A percentile compares a stretch with the other conserved stretches of the same genome.
Evolutionary conservation across 1,140 invertebrate species (phyloP).

Genomic region (Macrotrachela quadricornifera): DNA sequence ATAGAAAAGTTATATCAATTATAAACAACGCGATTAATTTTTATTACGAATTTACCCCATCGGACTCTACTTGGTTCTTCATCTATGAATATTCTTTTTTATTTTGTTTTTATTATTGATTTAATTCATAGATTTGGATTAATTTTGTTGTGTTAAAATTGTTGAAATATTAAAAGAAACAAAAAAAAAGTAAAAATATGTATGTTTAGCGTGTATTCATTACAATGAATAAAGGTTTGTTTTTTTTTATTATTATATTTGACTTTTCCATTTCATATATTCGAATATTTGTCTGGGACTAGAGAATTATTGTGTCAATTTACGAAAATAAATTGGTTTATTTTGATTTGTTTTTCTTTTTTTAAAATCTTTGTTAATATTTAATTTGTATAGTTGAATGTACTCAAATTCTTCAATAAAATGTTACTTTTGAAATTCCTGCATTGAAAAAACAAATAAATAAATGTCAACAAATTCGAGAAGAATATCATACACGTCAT

Average conservation of each 20-base stretch:
- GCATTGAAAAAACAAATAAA: conserved; percentile 64
- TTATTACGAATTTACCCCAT: too few relatives aligned
- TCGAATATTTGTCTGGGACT: conserved; percentile 42
- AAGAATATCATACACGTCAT: too few relatives aligned
- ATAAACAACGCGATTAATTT: too few relatives aligned
- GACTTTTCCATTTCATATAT: conserved; percentile 39
- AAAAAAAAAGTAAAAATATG: conserved; percentile 82
- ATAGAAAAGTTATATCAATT: too few relatives aligned
- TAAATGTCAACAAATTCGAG: conserved; percentile 36
- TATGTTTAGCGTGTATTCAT: conserved; percentile 86
- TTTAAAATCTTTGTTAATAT: too few relatives aligned
- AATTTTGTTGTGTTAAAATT: conserved; percentile 77
- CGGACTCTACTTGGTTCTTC: too few relatives aligned
- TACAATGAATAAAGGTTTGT: conserved; percentile 63
- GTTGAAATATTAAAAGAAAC: conserved; percentile 83
- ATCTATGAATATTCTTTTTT: too few relatives aligned
- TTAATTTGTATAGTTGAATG: conserved; percentile 48
- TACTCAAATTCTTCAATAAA: conserved; percentile 64
- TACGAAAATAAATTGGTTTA: conserved; percentile 56
- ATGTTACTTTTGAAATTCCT: conserved; percentile 83
- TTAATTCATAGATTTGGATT: conserved; percentile 86
- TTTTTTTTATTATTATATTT: too few relatives aligned
- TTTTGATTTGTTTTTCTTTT: too few relatives aligned
- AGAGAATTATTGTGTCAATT: conserved; percentile 33
- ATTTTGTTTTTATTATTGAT: too few relatives aligned